phyloP scores from a whole-genome alignment of 2,888 invertebrate genomes.

The Mesoligia furuncula region DNA sequence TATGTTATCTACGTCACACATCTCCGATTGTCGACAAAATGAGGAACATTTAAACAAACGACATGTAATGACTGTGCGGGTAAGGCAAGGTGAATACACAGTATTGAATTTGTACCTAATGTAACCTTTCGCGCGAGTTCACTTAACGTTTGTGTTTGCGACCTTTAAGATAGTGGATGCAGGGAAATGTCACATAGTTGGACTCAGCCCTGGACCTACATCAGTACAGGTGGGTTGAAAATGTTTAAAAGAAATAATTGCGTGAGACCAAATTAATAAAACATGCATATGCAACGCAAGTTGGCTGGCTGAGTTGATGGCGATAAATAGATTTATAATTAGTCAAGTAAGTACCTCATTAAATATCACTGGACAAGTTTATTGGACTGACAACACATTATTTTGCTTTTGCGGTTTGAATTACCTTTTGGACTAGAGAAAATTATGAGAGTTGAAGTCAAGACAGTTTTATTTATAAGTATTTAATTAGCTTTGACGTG shows the following conservation, averaged over 20 bases:
- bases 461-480: background rate
- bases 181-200: conserved; percentile 90
- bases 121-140: conserved; percentile 82
- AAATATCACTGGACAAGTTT: conserved; percentile 12
- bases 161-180: conserved; percentile 88
- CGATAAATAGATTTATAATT: conserved; percentile 24
- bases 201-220: conserved; percentile 86
- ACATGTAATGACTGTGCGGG: conserved; percentile 70
- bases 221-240: conserved; percentile 75
- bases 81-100: conserved; percentile 69
- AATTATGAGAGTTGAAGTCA: background rate
- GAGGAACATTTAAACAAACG: conserved; percentile 70
- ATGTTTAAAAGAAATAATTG: conserved; percentile 48
- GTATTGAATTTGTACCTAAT: conserved; percentile 86
- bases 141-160: conserved; percentile 81
- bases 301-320: conserved; percentile 11
- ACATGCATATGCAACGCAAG: conserved; percentile 13
- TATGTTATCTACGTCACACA: conserved; percentile 66
- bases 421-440: background rate
- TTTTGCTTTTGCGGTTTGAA: conserved; percentile 13
- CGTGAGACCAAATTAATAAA: conserved; percentile 21
- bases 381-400: conserved; percentile 24
- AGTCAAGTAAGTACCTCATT: conserved; percentile 27
- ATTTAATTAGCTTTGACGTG: background rate
- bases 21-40: conserved; percentile 68